Conservation (phyloP, 2,888 invertebrate species). For the Synergus umbraculus region DNA sequence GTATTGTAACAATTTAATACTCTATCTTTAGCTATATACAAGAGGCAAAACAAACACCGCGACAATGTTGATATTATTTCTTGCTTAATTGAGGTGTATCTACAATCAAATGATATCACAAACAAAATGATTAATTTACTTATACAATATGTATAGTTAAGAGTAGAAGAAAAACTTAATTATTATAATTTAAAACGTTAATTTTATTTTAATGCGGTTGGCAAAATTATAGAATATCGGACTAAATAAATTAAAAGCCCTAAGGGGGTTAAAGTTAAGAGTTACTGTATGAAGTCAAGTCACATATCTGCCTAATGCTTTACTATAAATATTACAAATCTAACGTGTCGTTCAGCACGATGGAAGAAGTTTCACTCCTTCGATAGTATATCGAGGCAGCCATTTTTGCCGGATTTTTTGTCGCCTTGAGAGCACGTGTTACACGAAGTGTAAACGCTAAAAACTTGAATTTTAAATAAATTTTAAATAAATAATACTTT, state of each 20-base stretch:
- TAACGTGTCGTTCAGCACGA: constrained; percentile 50
- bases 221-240: constrained; percentile 2
- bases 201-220: background rate
- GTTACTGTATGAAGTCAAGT: constrained; percentile 40
- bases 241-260: constrained; percentile 15
- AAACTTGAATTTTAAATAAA: background rate
- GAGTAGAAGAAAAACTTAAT: background rate
- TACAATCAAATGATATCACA: background rate
- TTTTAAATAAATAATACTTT: background rate
- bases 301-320: constrained; percentile 63
- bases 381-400: constrained; percentile 57
- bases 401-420: constrained; percentile 42
- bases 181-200: background rate
- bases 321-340: constrained; percentile 68
- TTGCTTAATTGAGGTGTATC: background rate
- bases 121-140: background rate
- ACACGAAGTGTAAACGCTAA: background rate
- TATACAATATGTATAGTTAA: background rate
- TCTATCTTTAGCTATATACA: background rate
- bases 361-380: constrained; percentile 60
- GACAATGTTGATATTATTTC: background rate
- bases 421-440: constrained; percentile 19
- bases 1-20: background rate
- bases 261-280: background rate
- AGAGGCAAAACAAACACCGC: background rate